phyloP scores from a whole-genome alignment of 2,113 vertebrate species.

The Myanophis thanlyinensis region DNA sequence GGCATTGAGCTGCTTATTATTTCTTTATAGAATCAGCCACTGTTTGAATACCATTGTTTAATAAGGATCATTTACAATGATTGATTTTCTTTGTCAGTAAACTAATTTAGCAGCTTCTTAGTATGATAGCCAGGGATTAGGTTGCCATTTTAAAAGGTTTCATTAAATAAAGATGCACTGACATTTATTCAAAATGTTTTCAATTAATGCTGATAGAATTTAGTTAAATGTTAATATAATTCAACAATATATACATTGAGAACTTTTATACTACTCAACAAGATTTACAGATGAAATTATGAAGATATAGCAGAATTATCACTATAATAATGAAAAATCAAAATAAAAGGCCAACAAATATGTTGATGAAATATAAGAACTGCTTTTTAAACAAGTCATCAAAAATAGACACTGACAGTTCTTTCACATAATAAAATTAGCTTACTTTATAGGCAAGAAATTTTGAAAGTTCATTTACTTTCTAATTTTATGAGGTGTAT shows the following conservation, averaged over 20 bases:
- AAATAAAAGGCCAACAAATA: slow-evolving; percentile 25
- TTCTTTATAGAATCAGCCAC: slow-evolving; percentile 56
- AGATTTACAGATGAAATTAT: slow-evolving; percentile 18
- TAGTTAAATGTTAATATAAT: slow-evolving; percentile 62
- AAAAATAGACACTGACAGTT: not conserved
- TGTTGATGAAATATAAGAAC: slow-evolving; percentile 17
- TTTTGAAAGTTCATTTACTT: not conserved
- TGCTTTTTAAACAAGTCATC: not conserved
- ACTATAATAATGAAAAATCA: slow-evolving; percentile 2
- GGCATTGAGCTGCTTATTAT: slow-evolving; percentile 47
- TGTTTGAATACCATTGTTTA: slow-evolving; percentile 70
- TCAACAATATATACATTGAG: slow-evolving; percentile 40
- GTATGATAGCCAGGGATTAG: slow-evolving; percentile 57
- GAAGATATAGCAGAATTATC: slow-evolving; percentile 14
- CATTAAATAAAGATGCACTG: slow-evolving; percentile 78
- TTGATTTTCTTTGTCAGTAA: slow-evolving; percentile 70
- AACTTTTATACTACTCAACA: slow-evolving; percentile 41
- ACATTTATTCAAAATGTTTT: slow-evolving; percentile 73
- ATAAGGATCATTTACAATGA: slow-evolving; percentile 70
- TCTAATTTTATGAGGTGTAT: not conserved
- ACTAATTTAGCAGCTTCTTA: slow-evolving; percentile 73
- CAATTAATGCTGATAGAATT: slow-evolving; percentile 74
- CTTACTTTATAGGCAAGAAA: not conserved
- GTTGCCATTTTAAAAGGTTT: slow-evolving; percentile 73
- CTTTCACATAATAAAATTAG: not conserved